phyloP scores from a whole-genome alignment of 1,140 invertebrate species.

The Halotydeus destructor region DNA sequence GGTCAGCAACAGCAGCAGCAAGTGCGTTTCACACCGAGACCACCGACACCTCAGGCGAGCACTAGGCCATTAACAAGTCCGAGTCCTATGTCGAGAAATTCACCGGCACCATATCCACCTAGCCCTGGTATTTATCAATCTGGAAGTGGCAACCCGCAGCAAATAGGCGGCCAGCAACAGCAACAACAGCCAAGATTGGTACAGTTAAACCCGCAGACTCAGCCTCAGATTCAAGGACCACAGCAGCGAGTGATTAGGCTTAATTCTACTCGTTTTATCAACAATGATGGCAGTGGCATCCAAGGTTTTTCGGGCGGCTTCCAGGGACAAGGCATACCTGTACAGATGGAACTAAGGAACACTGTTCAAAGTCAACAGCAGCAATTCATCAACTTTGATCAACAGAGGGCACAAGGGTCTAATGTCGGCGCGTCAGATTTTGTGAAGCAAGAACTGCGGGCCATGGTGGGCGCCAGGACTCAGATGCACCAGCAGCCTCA shows the following conservation, averaged over 20 bases:
- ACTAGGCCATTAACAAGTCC: background rate
- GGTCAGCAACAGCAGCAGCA: background rate
- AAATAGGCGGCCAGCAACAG: background rate
- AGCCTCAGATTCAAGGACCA: background rate
- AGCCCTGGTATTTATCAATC: constrained; percentile 5
- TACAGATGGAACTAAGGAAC: no score
- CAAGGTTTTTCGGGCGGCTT: no score
- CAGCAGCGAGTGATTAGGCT: constrained; percentile 1
- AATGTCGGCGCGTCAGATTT: constrained; percentile 42
- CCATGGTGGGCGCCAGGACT: constrained; percentile 57
- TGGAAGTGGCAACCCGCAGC: background rate
- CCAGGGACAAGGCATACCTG: no score
- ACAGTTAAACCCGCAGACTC: background rate
- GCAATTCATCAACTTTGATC: constrained; percentile 3
- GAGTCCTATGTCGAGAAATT: background rate
- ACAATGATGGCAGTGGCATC: no score
- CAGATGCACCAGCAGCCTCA: constrained; percentile 28
- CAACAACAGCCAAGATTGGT: constrained; percentile 2
- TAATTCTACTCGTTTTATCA: constrained; percentile 1
- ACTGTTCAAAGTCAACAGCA: background rate
- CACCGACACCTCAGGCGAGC: background rate
- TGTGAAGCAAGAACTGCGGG: constrained; percentile 66
- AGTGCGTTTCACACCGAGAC: background rate
- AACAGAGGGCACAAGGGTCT: constrained; percentile 2
- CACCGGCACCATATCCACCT: constrained; percentile 1